These are phyloP conservation scores for Clostera curtula DNA, from an alignment of 2,888 invertebrate genomes.

Conservation along the genomic window DNA sequence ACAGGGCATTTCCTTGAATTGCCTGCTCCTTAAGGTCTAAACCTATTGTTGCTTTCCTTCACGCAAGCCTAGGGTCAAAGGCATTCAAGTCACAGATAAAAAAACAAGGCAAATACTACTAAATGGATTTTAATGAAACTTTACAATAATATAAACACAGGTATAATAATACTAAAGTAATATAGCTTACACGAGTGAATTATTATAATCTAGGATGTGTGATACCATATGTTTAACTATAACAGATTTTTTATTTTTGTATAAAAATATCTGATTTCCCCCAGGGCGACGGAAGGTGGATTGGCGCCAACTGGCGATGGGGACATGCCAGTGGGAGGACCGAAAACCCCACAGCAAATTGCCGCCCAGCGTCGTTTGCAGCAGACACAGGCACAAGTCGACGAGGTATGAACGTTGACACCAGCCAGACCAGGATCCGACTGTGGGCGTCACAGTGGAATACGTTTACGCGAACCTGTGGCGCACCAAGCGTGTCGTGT, in stretches of 20 bases:
- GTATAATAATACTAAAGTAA: too few species aligned
- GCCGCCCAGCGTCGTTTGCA: conserved; percentile 88
- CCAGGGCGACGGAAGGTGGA: conserved; percentile 79
- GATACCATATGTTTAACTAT: background rate
- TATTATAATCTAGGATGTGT: too few species aligned
- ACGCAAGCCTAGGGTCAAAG: too few species aligned
- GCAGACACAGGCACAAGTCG: conserved; percentile 90
- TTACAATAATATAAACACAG: too few species aligned
- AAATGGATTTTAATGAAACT: too few species aligned
- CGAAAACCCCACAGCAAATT: conserved; percentile 88
- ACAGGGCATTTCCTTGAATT: too few species aligned
- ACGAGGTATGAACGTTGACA: conserved; percentile 71
- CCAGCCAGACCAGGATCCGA: background rate
- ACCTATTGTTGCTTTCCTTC: too few species aligned
- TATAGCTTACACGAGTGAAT: too few species aligned
- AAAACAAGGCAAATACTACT: too few species aligned
- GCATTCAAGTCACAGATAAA: too few species aligned
- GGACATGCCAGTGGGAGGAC: conserved; percentile 89
- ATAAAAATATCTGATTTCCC: background rate
- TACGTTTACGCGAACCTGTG: background rate
- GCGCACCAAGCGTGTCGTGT: too few species aligned
- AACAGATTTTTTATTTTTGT: background rate
- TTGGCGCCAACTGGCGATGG: conserved; percentile 79
- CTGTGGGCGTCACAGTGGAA: conserved; percentile 16
- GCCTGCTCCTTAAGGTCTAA: too few species aligned